Evolutionary conservation across 2,888 invertebrate genomes (phyloP).

Genomic region (Itoplectis maculator): DNA sequence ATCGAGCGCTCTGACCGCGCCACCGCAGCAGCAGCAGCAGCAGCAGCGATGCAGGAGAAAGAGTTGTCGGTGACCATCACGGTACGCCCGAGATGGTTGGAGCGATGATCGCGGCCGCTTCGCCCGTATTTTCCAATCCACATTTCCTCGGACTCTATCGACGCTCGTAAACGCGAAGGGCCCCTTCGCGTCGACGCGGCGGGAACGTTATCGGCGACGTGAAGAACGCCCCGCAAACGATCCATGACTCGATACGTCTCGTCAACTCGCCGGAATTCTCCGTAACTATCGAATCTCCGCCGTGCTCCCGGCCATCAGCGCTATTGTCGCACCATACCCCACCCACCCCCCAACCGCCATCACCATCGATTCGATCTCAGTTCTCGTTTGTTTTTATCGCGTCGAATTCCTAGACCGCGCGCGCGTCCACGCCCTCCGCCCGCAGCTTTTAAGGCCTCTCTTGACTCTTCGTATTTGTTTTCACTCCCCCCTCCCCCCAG

Average conservation of each 20-base stretch:
- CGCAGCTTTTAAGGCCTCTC: conserved; percentile 26
- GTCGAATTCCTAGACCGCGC: conserved; percentile 59
- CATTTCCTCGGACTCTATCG: conserved; percentile 77
- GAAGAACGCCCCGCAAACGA: conserved; percentile 66
- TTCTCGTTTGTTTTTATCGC: conserved; percentile 68
- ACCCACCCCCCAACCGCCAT: conserved; percentile 51
- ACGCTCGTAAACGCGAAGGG: conserved; percentile 80
- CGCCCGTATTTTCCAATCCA: conserved; percentile 80
- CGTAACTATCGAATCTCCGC: conserved; percentile 63
- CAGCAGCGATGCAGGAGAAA: conserved; percentile 45
- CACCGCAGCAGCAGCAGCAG: conserved; percentile 60
- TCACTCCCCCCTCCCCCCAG: conserved; percentile 39
- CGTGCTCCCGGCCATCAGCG: conserved; percentile 18
- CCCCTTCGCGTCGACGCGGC: conserved; percentile 79
- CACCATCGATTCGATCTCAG: conserved; percentile 65
- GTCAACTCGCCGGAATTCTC: conserved; percentile 64
- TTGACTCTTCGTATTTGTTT: conserved; percentile 52
- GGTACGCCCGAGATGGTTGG: conserved; percentile 70
- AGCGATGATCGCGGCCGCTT: conserved; percentile 76
- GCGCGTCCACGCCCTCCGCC: conserved; percentile 42
- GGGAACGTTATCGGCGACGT: conserved; percentile 74
- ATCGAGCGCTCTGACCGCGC: conserved; percentile 72
- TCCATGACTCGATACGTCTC: conserved; percentile 68
- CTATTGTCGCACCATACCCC: conserved; percentile 56
- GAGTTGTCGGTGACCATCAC: conserved; percentile 53